Percentiles rank a stretch among this genome's conserved stretches.
phyloP scores from a whole-genome alignment of 1,140 invertebrate species.

The Leptinotarsa texana region DNA sequence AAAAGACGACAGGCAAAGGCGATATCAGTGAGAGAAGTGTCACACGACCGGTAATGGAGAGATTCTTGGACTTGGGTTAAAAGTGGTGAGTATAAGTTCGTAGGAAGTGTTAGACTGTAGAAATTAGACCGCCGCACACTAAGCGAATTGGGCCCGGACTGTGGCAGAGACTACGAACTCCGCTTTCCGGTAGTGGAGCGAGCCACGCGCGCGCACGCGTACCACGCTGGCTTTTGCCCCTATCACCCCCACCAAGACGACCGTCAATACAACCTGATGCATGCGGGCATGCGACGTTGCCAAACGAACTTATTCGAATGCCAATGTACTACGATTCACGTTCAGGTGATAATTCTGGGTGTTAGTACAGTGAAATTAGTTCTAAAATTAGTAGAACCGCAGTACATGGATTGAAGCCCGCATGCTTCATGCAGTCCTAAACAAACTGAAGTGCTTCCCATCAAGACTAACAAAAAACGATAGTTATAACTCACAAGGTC shows the following conservation, averaged over 20 bases:
- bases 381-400: no score
- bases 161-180: conserved; percentile 37
- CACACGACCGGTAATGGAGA: conserved; percentile 10
- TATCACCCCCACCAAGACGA: conserved; percentile 28
- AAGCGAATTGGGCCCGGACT: conserved; percentile 55
- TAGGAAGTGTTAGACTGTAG: conserved; percentile 38
- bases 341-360: no score
- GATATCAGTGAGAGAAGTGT: conserved; percentile 19
- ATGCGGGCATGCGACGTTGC: conserved; percentile 31
- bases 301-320: not conserved
- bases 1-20: conserved; percentile 26
- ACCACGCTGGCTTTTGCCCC: conserved; percentile 23
- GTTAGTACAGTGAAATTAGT: no score
- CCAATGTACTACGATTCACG: no score
- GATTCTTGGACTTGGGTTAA: conserved; percentile 25
- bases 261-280: conserved; percentile 48
- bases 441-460: no score
- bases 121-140: conserved; percentile 54
- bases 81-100: conserved; percentile 47
- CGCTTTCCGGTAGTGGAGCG: conserved; percentile 18
- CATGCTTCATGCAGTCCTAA: no score
- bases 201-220: conserved; percentile 25
- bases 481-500: no score
- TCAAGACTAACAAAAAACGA: no score
- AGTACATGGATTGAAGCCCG: no score